Evolutionary conservation across 2,888 invertebrate genomes (phyloP), one percentile per base, ranked within the genome.

Genomic region (Microplitis manilae): DNA sequence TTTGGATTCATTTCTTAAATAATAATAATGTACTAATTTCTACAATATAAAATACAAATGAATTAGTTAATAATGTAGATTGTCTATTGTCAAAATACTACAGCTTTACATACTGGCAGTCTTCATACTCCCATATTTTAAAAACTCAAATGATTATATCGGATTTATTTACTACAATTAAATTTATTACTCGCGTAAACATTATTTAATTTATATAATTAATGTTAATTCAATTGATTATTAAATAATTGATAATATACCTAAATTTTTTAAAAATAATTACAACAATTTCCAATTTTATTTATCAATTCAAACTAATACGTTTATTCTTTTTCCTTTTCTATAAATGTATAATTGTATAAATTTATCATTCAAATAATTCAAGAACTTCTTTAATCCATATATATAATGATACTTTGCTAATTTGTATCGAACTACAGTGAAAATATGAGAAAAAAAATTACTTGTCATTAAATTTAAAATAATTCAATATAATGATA

Each of bases 101-200:
- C 69, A 80, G 39, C 73, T 80, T 76, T 50, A 50, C 50, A 72
- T 81, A 76, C 67, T 79, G 82, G 82, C 81, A 82, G 82, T 82
- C 82, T 82, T 80, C 72, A 78, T 79, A 79, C 78, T 80, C 79
- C 77, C 80, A 79, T 81, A 73, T 74, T 73, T 59, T 72, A 60
- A 60, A 40, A 74, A 80, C 65, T 73, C 60, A 77, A 77, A 75
- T 61, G 68, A 79, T 75, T 40, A 72, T 61, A 13, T 62, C 50
- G 20, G 13, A 13, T 38, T 67, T 0, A 67, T 67, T 30, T 38
- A 39, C 39, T n/a, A 39, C 68, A 38, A 9, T 38, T 9, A 15
- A n/a, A 68, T n/a, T 39, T 68, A 39, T 68, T 62, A 62, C 62
- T 17, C 73, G 75, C 30, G 77, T 75, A 76, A 79, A 76, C 79